Percentiles rank a stretch among this genome's conserved stretches.
phyloP scores from a whole-genome alignment of 1,140 invertebrate species.

The Condylostylus longicornis region DNA sequence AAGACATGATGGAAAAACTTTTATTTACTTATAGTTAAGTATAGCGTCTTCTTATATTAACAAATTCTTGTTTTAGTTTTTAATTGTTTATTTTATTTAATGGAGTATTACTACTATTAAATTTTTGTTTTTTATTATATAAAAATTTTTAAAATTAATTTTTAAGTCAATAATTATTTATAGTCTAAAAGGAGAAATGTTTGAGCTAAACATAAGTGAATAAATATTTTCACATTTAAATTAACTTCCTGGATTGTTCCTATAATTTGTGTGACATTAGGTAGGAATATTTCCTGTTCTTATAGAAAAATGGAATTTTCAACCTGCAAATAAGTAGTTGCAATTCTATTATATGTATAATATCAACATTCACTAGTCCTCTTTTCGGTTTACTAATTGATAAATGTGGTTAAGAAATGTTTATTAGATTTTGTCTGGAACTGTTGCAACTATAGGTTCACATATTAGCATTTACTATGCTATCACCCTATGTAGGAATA shows the following conservation, averaged over 20 bases:
- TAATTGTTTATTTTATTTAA: too few species aligned
- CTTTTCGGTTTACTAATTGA: slow-evolving; percentile 82
- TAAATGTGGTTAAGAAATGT: slow-evolving; percentile 78
- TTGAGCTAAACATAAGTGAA: too few species aligned
- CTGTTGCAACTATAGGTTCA: slow-evolving; percentile 58
- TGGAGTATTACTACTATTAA: too few species aligned
- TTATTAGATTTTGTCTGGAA: slow-evolving; percentile 72
- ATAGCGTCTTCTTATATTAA: too few species aligned
- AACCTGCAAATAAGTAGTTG: slow-evolving; percentile 52
- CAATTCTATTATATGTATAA: slow-evolving; percentile 79
- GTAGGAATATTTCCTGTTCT: slow-evolving; percentile 95
- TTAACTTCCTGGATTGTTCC: slow-evolving; percentile 77
- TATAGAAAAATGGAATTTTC: slow-evolving; percentile 63
- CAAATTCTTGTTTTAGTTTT: too few species aligned
- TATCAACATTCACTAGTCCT: slow-evolving; percentile 83
- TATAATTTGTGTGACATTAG: slow-evolving; percentile 79
- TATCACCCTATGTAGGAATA: slow-evolving; percentile 79
- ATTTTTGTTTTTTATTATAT: too few species aligned
- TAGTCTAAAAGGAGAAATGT: too few species aligned
- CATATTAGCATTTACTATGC: slow-evolving; percentile 84
- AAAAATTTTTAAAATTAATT: too few species aligned
- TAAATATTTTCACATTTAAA: slow-evolving; percentile 74
- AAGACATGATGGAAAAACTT: too few species aligned
- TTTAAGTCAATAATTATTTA: too few species aligned
- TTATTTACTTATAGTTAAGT: too few species aligned